Conservation (phyloP, 92 coral and sea anemone species). For the Plumapathes pennacea region DNA sequence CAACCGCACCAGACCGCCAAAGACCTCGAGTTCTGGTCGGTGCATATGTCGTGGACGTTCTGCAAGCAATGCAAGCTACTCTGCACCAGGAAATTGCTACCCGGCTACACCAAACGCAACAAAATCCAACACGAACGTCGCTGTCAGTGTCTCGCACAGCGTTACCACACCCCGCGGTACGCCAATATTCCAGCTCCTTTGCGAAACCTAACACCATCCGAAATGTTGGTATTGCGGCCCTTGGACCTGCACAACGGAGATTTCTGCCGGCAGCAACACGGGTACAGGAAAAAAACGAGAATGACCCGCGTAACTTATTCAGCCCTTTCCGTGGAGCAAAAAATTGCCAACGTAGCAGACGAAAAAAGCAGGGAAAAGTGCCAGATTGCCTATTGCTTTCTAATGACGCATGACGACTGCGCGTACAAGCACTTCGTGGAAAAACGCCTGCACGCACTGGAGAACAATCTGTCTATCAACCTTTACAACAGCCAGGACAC, state of each 20-base stretch:
- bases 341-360: not conserved
- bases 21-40: too few species aligned
- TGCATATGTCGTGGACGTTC: too few species aligned
- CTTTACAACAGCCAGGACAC: slow-evolving; percentile 1
- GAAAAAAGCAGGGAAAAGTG: not conserved
- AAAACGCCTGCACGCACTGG: not conserved
- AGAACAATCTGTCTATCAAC: not conserved
- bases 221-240: slow-evolving; percentile 10
- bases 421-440: slow-evolving; percentile 1
- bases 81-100: too few species aligned
- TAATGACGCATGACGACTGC: not conserved
- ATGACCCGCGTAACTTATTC: not conserved
- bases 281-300: slow-evolving; percentile 20
- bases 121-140: too few species aligned
- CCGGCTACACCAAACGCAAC: too few species aligned
- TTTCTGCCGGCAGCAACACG: slow-evolving; percentile 7
- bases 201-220: not conserved
- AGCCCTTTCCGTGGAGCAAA: not conserved
- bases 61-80: too few species aligned
- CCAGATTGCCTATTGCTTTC: slow-evolving; percentile 1
- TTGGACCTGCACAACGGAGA: slow-evolving; percentile 4
- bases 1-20: too few species aligned
- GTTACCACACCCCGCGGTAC: slow-evolving; percentile 7
- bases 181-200: not conserved
- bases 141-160: not conserved